Percentiles rank a stretch among this genome's conserved stretches.
These are phyloP conservation scores for Plagiodera versicolora DNA, from an alignment of 2,888 invertebrate genomes.

Conservation along the genomic window DNA sequence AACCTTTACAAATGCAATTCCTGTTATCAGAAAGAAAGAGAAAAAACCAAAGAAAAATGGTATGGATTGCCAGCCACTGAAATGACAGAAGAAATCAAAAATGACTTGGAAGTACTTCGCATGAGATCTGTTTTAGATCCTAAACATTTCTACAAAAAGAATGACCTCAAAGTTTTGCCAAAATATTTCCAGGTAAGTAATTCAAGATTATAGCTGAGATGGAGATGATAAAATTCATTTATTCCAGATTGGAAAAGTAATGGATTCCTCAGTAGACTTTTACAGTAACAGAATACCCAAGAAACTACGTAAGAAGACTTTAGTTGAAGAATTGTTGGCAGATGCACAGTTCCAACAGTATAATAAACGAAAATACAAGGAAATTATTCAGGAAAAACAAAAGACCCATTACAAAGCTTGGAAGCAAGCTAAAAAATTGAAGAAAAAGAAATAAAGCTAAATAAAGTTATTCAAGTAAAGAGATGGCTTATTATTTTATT, in stretches of 20 bases:
- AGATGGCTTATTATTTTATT: too few species aligned
- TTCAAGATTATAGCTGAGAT: too few species aligned
- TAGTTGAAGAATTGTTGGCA: slow-evolving; percentile 91
- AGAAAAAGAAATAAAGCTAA: slow-evolving; percentile 62
- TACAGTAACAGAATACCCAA: slow-evolving; percentile 81
- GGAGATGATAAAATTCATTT: too few species aligned
- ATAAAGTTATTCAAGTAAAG: background rate
- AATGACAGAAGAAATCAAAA: slow-evolving; percentile 83
- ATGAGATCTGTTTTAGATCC: slow-evolving; percentile 93
- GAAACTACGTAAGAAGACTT: slow-evolving; percentile 83
- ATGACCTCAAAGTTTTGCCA: slow-evolving; percentile 81
- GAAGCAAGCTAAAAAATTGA: slow-evolving; percentile 68
- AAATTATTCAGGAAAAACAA: slow-evolving; percentile 72
- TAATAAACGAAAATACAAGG: slow-evolving; percentile 78
- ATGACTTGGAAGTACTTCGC: slow-evolving; percentile 85
- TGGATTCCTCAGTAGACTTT: slow-evolving; percentile 86
- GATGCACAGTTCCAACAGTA: slow-evolving; percentile 84
- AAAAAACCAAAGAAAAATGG: slow-evolving; percentile 86
- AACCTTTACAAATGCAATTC: background rate
- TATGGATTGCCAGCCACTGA: slow-evolving; percentile 87
- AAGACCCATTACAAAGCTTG: slow-evolving; percentile 71
- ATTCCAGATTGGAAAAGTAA: slow-evolving; percentile 71
- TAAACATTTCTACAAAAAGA: slow-evolving; percentile 93
- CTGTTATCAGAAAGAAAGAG: slow-evolving; percentile 65
- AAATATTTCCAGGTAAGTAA: slow-evolving; percentile 97